These are phyloP conservation scores for Erebia epiphron DNA, from an alignment of 2,888 invertebrate species.

Conservation along the genomic window DNA sequence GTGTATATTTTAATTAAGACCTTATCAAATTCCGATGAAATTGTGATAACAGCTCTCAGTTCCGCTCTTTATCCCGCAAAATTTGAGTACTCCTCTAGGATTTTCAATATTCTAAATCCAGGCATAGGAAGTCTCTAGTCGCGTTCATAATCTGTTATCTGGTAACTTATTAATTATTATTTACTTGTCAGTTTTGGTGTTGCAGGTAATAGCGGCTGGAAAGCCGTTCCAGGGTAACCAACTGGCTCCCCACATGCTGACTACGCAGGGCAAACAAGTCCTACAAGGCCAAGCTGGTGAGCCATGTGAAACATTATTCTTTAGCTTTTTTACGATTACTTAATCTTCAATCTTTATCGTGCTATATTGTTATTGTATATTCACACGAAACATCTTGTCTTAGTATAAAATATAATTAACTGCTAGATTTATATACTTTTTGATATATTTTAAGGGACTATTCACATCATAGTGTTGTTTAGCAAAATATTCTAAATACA, in stretches of 20 bases:
- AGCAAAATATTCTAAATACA: not conserved
- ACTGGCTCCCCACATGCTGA: slow-evolving; percentile 91
- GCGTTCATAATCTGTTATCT: too few relatives aligned
- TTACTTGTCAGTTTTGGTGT: slow-evolving; percentile 12
- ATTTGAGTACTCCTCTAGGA: too few relatives aligned
- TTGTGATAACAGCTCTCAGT: too few relatives aligned
- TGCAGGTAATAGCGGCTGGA: slow-evolving; percentile 89
- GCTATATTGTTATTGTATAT: not conserved
- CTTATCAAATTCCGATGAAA: too few relatives aligned
- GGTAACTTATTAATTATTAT: not conserved
- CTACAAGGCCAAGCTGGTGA: slow-evolving; percentile 85
- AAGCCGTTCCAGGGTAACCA: slow-evolving; percentile 93
- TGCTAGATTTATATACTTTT: not conserved
- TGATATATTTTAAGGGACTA: not conserved
- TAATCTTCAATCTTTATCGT: not conserved
- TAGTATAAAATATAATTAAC: not conserved
- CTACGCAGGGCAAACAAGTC: slow-evolving; percentile 89
- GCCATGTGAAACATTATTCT: slow-evolving; percentile 35
- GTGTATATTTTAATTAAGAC: too few relatives aligned
- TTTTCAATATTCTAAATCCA: too few relatives aligned
- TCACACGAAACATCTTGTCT: not conserved
- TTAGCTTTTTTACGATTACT: slow-evolving; percentile 2
- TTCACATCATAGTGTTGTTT: not conserved
- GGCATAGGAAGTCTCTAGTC: too few relatives aligned
- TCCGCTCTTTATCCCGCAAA: too few relatives aligned